Conservation (phyloP, 2,797 vertebrate genomes). For the Nasua narica region DNA sequence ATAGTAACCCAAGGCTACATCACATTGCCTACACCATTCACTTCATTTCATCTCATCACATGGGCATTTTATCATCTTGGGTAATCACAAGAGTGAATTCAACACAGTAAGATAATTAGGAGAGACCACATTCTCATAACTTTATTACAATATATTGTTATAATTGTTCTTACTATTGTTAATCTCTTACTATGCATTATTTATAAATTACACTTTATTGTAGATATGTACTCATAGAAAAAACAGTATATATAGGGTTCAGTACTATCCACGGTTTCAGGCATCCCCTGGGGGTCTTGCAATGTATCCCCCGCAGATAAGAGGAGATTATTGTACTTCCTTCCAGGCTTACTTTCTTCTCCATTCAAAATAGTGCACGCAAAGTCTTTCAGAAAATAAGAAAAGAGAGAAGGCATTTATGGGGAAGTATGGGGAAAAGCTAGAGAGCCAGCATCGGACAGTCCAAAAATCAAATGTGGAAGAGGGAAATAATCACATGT, state of each 20-base stretch:
- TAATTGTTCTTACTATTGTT: neutral
- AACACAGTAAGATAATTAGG: neutral
- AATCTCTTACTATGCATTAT: neutral
- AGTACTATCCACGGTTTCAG: neutral
- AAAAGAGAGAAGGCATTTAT: neutral
- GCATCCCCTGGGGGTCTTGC: neutral
- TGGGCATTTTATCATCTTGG: neutral
- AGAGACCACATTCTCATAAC: neutral
- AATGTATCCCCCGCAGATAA: neutral
- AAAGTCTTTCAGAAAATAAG: constrained; percentile 20
- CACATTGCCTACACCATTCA: neutral
- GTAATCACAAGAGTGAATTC: neutral
- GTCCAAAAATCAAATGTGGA: neutral
- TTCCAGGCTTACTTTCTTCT: constrained; percentile 14
- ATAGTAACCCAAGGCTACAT: neutral
- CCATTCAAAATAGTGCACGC: constrained; percentile 33
- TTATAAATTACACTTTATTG: neutral
- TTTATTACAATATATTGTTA: neutral
- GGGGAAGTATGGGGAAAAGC: neutral
- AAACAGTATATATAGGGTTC: neutral
- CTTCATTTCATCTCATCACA: neutral
- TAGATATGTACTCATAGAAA: neutral
- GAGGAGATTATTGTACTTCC: neutral
- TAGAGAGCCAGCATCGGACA: neutral
- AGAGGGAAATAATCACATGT: neutral